Base-by-base conservation (phyloP, 2,797 vertebrate species). In the Sebastes variabilis region DNA sequence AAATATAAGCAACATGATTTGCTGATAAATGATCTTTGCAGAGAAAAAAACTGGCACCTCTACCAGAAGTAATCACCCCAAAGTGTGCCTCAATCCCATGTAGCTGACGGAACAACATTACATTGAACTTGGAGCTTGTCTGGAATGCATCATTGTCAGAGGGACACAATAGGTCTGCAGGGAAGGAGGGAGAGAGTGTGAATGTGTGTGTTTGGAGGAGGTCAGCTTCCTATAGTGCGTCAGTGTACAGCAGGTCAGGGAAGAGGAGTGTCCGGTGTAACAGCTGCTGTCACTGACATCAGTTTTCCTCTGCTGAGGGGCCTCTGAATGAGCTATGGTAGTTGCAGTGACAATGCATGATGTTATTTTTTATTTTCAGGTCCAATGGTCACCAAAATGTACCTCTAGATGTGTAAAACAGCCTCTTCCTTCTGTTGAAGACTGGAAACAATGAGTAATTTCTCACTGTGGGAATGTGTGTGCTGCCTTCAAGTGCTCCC, bases 271-370 rank as follows among this genome's bases (percentile, higher is more conserved):
- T 78, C 34, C 34, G 13, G 8, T 56, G 4, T 27, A 88, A 58
- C 87, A 90, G 90, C 89, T 90, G 86, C 71, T 84, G 75, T 71
- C 74, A 34, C 11, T 62, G 66, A 77, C 77, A 38, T 4, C 6
- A n/a, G 16, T 34, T 68, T 74, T 66, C 72, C 68, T 78, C 52
- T 11, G 29, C 56, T 13, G 55, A 27, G 75, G 46, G 54, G 34
- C 64, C 77, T 69, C 46, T 3, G 58, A 56, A n/a, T 0, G 42
- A 4, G 18, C 2, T 22, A 7, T 9, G 38, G 8, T 38, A 2
- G 54, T 22, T 79, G 2, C 3, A 32, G 8, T 3, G 20, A 34
- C 67, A 46, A 34, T 34, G 34, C 1, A 34, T 34, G 34, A 34
- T 34, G 34, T 34, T 34, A 34, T 34, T 4, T 34, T 34, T 34